These are phyloP conservation scores for Rhingia campestris DNA, from an alignment of 2,888 invertebrate genomes.

Conservation along the genomic window DNA sequence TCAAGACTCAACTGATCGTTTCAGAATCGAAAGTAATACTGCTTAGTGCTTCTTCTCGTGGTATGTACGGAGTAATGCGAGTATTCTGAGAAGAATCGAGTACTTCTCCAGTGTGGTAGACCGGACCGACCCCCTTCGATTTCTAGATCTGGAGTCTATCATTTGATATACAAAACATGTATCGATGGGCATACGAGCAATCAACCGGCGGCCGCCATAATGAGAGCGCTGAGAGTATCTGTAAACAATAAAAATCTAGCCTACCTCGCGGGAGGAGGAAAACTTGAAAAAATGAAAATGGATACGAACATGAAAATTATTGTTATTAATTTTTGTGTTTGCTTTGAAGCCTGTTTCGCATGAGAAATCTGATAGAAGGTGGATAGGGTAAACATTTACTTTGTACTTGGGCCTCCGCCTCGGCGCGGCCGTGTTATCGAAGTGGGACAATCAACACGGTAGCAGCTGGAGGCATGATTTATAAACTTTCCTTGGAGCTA, in stretches of 20 bases:
- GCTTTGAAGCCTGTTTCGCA: background rate
- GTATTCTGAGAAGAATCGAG: constrained; percentile 41
- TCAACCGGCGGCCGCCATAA: background rate
- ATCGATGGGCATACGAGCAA: constrained; percentile 2
- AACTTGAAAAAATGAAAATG: constrained; percentile 28
- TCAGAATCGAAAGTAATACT: constrained; percentile 65
- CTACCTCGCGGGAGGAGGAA: constrained; percentile 27
- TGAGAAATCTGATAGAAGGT: background rate
- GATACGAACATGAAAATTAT: background rate
- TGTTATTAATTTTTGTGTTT: constrained; percentile 35
- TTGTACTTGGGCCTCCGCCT: background rate
- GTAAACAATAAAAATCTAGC: constrained; percentile 46
- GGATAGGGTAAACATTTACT: background rate
- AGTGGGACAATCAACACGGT: constrained; percentile 18
- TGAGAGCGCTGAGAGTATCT: constrained; percentile 32
- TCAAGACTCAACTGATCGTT: constrained; percentile 59
- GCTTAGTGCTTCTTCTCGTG: constrained; percentile 27
- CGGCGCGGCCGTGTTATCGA: constrained; percentile 15
- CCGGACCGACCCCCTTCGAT: constrained; percentile 31
- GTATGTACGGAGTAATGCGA: constrained; percentile 26
- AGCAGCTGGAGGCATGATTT: constrained; percentile 7
- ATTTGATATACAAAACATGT: constrained; percentile 25
- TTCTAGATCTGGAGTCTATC: constrained; percentile 48
- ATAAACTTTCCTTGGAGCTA: constrained; percentile 6
- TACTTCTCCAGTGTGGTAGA: constrained; percentile 43